Evolutionary conservation across 2,888 invertebrate species (phyloP).

Genomic region (Archips xylosteana): DNA sequence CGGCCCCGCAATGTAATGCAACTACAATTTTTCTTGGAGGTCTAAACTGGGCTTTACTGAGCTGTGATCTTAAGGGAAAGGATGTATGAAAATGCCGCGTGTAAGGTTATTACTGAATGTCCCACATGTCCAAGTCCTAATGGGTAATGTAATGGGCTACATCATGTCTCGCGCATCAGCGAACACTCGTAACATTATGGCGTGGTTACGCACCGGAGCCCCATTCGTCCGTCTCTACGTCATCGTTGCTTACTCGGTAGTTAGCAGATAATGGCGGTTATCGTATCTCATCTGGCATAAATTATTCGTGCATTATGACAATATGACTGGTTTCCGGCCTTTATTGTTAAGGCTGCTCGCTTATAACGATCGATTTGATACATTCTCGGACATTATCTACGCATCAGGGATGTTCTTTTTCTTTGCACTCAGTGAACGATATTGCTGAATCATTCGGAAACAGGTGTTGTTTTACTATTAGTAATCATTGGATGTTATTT

Average conservation of each 20-base stretch:
- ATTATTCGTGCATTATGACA: constrained; percentile 41
- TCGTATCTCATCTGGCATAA: constrained; percentile 39
- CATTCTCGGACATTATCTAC: background rate
- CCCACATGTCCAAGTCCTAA: constrained; percentile 5
- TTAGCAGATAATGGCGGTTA: constrained; percentile 33
- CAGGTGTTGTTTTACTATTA: constrained; percentile 13
- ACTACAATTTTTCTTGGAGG: too few species aligned
- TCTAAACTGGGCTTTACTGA: too few species aligned
- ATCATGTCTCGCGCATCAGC: constrained; percentile 28
- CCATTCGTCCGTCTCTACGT: constrained; percentile 26
- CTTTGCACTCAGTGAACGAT: background rate
- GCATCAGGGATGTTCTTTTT: constrained; percentile 9
- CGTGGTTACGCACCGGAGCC: constrained; percentile 14
- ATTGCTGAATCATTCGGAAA: constrained; percentile 11
- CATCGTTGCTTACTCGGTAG: constrained; percentile 19
- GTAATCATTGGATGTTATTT: background rate
- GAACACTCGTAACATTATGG: constrained; percentile 16
- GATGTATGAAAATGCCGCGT: background rate
- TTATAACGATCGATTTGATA: background rate
- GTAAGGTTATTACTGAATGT: background rate
- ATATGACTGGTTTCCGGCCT: constrained; percentile 36
- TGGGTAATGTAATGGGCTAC: constrained; percentile 5
- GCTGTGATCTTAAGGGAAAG: too few species aligned
- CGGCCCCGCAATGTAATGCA: too few species aligned
- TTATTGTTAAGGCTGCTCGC: constrained; percentile 32